A percentile compares a stretch with the other conserved stretches of the same genome.
Evolutionary conservation across 2,113 vertebrate genomes (phyloP).

Genomic region (Oreochromis niloticus): DNA sequence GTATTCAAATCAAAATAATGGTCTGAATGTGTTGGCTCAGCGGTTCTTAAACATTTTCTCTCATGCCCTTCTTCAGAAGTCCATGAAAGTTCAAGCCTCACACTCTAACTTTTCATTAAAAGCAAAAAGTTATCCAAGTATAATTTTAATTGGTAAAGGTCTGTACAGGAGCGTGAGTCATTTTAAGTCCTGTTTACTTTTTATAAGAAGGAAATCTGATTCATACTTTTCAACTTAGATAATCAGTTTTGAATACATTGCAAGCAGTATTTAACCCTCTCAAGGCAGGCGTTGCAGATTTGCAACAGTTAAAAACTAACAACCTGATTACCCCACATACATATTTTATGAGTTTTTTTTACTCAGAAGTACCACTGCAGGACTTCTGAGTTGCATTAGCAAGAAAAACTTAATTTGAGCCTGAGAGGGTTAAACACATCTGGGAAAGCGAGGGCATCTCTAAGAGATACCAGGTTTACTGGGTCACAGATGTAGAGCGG

Average conservation of each 20-base stretch:
- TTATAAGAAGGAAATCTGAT: background rate
- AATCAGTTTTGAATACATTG: background rate
- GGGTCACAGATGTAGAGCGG: background rate
- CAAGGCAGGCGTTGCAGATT: too few relatives aligned
- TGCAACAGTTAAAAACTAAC: too few relatives aligned
- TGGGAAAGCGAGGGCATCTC: background rate
- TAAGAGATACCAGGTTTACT: background rate
- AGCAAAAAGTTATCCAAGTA: background rate
- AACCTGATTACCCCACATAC: too few relatives aligned
- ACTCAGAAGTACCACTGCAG: too few relatives aligned
- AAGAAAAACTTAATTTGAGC: too few relatives aligned
- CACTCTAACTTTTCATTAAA: background rate
- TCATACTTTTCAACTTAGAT: background rate
- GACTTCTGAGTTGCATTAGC: too few relatives aligned
- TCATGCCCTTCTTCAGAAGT: background rate
- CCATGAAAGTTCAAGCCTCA: background rate
- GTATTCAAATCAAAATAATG: background rate
- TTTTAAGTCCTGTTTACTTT: background rate
- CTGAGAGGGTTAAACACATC: too few relatives aligned
- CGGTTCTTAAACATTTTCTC: background rate
- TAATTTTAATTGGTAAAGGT: background rate
- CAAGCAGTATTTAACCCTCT: background rate
- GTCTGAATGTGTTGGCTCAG: background rate
- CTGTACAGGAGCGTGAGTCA: background rate
- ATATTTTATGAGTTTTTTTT: too few relatives aligned